Evolutionary conservation across 2,888 invertebrate genomes (phyloP).

Genomic region (Sinotaia quadrata): DNA sequence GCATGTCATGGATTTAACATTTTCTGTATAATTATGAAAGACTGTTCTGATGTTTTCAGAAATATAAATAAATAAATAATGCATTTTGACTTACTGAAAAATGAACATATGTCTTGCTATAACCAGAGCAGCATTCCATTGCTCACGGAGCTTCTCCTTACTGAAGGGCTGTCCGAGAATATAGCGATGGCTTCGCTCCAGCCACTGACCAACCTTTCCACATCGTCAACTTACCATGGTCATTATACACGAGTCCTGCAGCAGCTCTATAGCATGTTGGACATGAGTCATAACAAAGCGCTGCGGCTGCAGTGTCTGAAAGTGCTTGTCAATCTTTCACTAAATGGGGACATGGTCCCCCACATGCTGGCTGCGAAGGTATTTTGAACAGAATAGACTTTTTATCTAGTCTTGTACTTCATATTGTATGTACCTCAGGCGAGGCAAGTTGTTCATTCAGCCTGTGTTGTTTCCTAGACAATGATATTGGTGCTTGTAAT

Average conservation of each 20-base stretch:
- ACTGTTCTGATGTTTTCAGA: too few relatives aligned
- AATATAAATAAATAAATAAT: too few relatives aligned
- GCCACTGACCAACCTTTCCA: conserved; percentile 76
- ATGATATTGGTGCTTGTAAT: too few relatives aligned
- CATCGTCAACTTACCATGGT: conserved; percentile 73
- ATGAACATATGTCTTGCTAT: too few relatives aligned
- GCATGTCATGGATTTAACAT: too few relatives aligned
- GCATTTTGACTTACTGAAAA: too few relatives aligned
- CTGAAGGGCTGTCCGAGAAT: conserved; percentile 71
- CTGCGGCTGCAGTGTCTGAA: conserved; percentile 75
- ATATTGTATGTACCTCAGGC: too few relatives aligned
- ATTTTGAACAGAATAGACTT: too few relatives aligned
- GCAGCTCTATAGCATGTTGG: conserved; percentile 73
- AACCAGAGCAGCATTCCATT: conserved; percentile 74
- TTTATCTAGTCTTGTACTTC: too few relatives aligned
- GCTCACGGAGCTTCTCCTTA: conserved; percentile 72
- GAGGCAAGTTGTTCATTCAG: too few relatives aligned
- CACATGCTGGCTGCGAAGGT: conserved; percentile 77
- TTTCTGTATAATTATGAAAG: too few relatives aligned
- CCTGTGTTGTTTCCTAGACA: too few relatives aligned
- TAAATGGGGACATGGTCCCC: conserved; percentile 77
- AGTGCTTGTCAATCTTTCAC: conserved; percentile 77
- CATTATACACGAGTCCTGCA: conserved; percentile 74
- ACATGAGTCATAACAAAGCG: conserved; percentile 65
- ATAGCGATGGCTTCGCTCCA: conserved; percentile 74